phyloP scores from a whole-genome alignment of 2,888 invertebrate species.

The Cantharis rufa region DNA sequence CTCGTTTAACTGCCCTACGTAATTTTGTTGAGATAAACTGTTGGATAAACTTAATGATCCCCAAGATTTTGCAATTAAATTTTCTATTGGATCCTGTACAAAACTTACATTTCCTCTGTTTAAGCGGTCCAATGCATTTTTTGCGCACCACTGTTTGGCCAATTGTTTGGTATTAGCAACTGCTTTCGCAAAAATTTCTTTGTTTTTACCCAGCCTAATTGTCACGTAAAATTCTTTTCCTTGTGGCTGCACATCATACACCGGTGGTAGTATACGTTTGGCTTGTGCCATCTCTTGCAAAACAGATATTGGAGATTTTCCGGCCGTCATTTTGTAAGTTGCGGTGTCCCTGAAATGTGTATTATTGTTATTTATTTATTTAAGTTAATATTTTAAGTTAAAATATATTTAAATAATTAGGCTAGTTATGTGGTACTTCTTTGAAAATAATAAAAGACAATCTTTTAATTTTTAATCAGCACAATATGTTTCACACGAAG shows the following conservation, averaged over 20 bases:
- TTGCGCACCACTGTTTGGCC: constrained; percentile 55
- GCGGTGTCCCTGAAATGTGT: no score
- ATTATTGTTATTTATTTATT: no score
- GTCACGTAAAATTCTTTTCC: constrained; percentile 44
- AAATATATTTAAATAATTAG: no score
- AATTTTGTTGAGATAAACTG: no score
- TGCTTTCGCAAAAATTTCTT: constrained; percentile 45
- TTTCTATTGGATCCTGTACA: no score
- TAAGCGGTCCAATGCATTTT: constrained; percentile 44
- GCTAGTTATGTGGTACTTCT: no score
- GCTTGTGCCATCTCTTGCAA: constrained; percentile 57
- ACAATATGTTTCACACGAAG: no score
- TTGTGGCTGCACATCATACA: constrained; percentile 43
- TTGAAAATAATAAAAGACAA: no score
- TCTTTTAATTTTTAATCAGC: no score
- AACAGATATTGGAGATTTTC: constrained; percentile 57
- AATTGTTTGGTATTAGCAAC: constrained; percentile 54
- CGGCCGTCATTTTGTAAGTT: neutral
- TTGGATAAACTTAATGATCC: no score
- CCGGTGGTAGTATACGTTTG: constrained; percentile 43
- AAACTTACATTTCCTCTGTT: neutral
- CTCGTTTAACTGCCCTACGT: constrained; percentile 43
- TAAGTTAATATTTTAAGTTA: no score
- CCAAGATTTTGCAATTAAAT: no score
- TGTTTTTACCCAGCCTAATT: constrained; percentile 41